Base-by-base conservation (phyloP, 2,888 invertebrate species). In the Agrypnus murinus region DNA sequence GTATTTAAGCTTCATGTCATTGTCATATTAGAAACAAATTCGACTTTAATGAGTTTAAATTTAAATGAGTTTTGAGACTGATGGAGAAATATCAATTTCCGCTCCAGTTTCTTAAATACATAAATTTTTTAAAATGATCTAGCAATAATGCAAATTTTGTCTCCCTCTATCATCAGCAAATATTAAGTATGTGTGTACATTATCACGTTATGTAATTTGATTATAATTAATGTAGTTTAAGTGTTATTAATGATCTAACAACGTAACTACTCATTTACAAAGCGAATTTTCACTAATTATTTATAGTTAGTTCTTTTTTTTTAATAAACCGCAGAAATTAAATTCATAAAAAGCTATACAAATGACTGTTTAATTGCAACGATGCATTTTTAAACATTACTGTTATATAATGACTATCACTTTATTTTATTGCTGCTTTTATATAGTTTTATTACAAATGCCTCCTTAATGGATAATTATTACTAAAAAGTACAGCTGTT, bases 281-380 rank as follows among this genome's bases (percentile, higher is more conserved):
- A 19, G 17, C 1, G 15, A 55, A 55, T 55, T 36, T 25, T 36
- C 8, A 36, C 17, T 55, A 55, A 55, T 55, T 36, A 55, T 36
- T 34, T 55, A 2, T 15, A 15, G 55, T 14, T 38, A 31, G 31
- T 15, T 25, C 10, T 1, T 55, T 55, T 55, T 55, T 55, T 7
- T 10, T 5, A 5, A 25, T 25, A 25, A 25, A 5, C 25, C n/a
- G 2, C 12, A 8, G 7, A 12, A 31, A 12, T 53, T 34, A 34
- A 34, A 25, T 5, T 34, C 10, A 12, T 32, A 32, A 53, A 53
- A 53, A 9, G 53, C 34, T 53, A 10, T 53, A 12, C 34, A 34
- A 53, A 53, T 34, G 6, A 34, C 38, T 55, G 36, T 55, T 53
- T 55, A 55, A 55, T 55, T 36, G 38, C 38, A 15, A 55, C n/a